Evolutionary conservation across 1,140 invertebrate species (phyloP).

Genomic region (Ruditapes philippinarum): DNA sequence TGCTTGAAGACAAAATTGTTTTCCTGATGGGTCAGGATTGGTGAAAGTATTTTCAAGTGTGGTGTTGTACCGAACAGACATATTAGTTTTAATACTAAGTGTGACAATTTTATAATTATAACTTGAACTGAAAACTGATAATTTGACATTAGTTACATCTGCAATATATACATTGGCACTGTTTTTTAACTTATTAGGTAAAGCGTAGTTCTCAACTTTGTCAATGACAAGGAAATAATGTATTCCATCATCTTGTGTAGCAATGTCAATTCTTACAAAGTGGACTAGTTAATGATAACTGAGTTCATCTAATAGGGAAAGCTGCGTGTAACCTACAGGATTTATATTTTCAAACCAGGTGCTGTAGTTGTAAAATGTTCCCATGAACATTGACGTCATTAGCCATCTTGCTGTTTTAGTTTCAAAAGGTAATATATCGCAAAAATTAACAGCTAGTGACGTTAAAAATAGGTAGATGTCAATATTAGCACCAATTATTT

Average conservation of each 20-base stretch:
- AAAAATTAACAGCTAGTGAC: constrained; percentile 74
- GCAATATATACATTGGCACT: constrained; percentile 65
- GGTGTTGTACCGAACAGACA: constrained; percentile 36
- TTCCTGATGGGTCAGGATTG: background rate
- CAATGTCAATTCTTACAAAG: constrained; percentile 66
- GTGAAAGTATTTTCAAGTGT: constrained; percentile 61
- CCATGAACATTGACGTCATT: constrained; percentile 72
- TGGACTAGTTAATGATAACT: constrained; percentile 74
- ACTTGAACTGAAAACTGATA: background rate
- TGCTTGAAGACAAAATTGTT: constrained; percentile 4
- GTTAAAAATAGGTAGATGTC: too few relatives aligned
- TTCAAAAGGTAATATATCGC: constrained; percentile 69
- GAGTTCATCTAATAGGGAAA: too few relatives aligned
- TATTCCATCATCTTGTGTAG: constrained; percentile 63
- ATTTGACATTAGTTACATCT: constrained; percentile 39
- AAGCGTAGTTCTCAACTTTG: constrained; percentile 54
- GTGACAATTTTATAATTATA: constrained; percentile 29
- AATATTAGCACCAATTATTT: constrained; percentile 74
- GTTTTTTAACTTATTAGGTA: constrained; percentile 70
- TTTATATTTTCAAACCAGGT: constrained; percentile 78
- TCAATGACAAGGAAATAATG: constrained; percentile 75
- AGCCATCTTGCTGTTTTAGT: constrained; percentile 74
- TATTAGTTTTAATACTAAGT: background rate
- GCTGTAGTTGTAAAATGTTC: constrained; percentile 74
- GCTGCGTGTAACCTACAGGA: constrained; percentile 75